Evolutionary conservation across 2,888 invertebrate species (phyloP).

Genomic region (Hipparchia sbordonii): DNA sequence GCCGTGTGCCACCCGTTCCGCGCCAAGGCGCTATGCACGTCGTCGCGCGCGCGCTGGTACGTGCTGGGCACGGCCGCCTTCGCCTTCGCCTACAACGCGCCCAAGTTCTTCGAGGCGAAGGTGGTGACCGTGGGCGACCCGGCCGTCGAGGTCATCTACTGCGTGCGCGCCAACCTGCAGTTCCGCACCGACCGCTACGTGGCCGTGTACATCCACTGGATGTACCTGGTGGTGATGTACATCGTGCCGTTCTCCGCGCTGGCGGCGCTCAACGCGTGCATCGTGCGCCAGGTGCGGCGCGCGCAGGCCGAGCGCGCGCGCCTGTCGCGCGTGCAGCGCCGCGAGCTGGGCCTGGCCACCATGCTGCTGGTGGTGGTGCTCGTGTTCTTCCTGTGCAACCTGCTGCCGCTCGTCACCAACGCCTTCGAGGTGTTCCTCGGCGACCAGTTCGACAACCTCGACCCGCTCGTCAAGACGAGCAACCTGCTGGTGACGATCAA

Average conservation of each 20-base stretch:
- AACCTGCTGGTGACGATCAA: slow-evolving; percentile 98
- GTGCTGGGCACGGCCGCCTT: slow-evolving; percentile 91
- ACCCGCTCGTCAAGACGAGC: slow-evolving; percentile 90
- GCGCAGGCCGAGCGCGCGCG: slow-evolving; percentile 95
- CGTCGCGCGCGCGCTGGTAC: slow-evolving; percentile 92
- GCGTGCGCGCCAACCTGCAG: slow-evolving; percentile 86
- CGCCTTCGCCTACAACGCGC: slow-evolving; percentile 93
- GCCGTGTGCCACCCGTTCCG: slow-evolving; percentile 95
- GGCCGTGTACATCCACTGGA: slow-evolving; percentile 95
- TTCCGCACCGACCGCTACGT: slow-evolving; percentile 89
- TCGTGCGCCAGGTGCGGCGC: slow-evolving; percentile 93
- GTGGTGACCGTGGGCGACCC: slow-evolving; percentile 70
- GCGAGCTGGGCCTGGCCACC: slow-evolving; percentile 96
- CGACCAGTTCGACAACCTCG: slow-evolving; percentile 70
- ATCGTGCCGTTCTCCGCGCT: slow-evolving; percentile 94
- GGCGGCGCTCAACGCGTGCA: slow-evolving; percentile 94
- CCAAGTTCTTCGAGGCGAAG: slow-evolving; percentile 89
- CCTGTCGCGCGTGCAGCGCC: slow-evolving; percentile 93
- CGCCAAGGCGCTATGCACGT: slow-evolving; percentile 95
- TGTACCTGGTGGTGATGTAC: slow-evolving; percentile 97
- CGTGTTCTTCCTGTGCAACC: slow-evolving; percentile 96
- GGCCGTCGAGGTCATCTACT: slow-evolving; percentile 85
- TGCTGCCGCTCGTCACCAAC: slow-evolving; percentile 92
- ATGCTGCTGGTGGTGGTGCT: slow-evolving; percentile 97
- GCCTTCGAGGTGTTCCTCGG: slow-evolving; percentile 90